Conservation (phyloP, 2,797 vertebrate species). For the Xiphophorus birchmanni region DNA sequence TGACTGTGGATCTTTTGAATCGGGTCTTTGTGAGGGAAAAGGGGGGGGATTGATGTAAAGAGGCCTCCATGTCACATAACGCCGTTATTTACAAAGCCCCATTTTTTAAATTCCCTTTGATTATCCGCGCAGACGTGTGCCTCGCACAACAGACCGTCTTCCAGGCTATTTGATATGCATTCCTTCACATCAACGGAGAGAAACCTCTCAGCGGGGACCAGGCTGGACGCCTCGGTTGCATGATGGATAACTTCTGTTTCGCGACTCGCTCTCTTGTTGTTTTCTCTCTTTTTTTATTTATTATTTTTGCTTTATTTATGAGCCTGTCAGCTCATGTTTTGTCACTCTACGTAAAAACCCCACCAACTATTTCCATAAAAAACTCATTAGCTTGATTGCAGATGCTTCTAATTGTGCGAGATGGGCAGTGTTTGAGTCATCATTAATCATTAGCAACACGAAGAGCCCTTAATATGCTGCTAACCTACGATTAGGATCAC, state of each 20-base stretch:
- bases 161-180: constrained; percentile 68
- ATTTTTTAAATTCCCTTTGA: constrained; percentile 62
- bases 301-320: constrained; percentile 50
- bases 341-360: constrained; percentile 43
- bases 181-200: constrained; percentile 66
- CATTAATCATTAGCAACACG: constrained; percentile 52
- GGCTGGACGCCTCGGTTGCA: constrained; percentile 56
- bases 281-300: constrained; percentile 12
- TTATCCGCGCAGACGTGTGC: constrained; percentile 60
- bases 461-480: constrained; percentile 45
- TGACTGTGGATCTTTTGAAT: constrained; percentile 57
- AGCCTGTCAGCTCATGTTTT: constrained; percentile 50
- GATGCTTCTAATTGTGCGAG: constrained; percentile 50
- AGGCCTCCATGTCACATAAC: constrained; percentile 49
- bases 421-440: constrained; percentile 55
- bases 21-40: constrained; percentile 43
- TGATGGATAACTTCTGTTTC: constrained; percentile 67
- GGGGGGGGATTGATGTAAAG: constrained; percentile 46
- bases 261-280: constrained; percentile 20
- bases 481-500: constrained; percentile 49
- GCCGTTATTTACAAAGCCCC: constrained; percentile 57
- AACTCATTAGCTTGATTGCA: constrained; percentile 59
- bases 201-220: constrained; percentile 63
- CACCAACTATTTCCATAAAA: constrained; percentile 32
- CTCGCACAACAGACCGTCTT: constrained; percentile 57